These are phyloP conservation scores for Ceratosolen fusciceps DNA, from an alignment of 1,140 invertebrate genomes.

Conservation along the genomic window DNA sequence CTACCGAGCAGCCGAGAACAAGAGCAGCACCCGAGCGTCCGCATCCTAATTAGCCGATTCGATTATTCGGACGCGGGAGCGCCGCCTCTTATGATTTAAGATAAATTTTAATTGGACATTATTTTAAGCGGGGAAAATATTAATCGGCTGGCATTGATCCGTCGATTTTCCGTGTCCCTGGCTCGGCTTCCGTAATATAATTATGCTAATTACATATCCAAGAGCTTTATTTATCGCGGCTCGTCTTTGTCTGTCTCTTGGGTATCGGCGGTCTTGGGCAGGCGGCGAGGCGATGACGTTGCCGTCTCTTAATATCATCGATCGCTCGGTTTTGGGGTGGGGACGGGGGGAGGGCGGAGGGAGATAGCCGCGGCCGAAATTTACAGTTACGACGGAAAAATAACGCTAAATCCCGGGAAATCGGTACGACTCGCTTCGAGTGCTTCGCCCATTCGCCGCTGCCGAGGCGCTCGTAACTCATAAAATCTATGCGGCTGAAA, in stretches of 20 bases:
- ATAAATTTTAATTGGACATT: not conserved
- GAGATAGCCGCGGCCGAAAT: slow-evolving; percentile 12
- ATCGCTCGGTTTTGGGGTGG: too few relatives aligned
- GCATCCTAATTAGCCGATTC: not conserved
- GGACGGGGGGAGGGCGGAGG: too few relatives aligned
- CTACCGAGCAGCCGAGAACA: not conserved
- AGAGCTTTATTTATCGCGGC: too few relatives aligned
- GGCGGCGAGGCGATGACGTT: too few relatives aligned
- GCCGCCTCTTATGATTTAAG: not conserved
- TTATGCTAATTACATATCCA: not conserved
- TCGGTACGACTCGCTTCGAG: slow-evolving; percentile 6
- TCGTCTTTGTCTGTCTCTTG: too few relatives aligned
- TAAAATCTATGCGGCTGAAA: slow-evolving; percentile 12
- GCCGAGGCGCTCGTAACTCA: slow-evolving; percentile 40
- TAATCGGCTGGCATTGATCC: not conserved
- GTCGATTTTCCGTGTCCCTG: not conserved
- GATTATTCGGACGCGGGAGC: not conserved
- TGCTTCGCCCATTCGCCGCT: not conserved
- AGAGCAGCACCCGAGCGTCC: not conserved
- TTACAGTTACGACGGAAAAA: slow-evolving; percentile 29
- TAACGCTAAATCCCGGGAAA: slow-evolving; percentile 32
- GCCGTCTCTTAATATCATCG: too few relatives aligned
- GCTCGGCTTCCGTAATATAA: not conserved
- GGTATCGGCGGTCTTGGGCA: too few relatives aligned
- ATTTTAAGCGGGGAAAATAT: not conserved